These are phyloP conservation scores for Anabacerthia variegaticeps DNA, from an alignment of 2,797 vertebrate species.

Conservation along the genomic window DNA sequence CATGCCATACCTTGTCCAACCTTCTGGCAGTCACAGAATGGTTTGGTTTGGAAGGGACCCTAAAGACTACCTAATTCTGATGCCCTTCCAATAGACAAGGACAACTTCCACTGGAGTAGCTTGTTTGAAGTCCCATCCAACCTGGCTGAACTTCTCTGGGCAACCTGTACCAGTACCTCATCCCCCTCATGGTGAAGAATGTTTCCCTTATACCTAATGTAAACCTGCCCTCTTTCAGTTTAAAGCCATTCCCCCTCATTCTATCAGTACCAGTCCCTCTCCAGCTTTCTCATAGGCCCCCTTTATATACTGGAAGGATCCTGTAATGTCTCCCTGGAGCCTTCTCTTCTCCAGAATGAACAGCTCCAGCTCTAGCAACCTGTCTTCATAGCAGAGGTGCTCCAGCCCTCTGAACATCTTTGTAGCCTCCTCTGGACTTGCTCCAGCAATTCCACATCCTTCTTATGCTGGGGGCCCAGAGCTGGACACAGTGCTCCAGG, in stretches of 20 bases:
- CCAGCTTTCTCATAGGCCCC: not conserved
- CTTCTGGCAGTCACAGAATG: not conserved
- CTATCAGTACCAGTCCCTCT: not conserved
- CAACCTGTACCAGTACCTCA: not conserved
- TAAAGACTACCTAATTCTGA: not conserved
- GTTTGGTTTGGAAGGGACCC: not conserved
- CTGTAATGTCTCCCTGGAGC: not conserved
- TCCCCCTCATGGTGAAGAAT: not conserved
- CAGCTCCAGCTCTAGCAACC: not conserved
- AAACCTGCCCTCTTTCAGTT: not conserved
- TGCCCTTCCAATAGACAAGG: not conserved
- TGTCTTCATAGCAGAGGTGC: not conserved
- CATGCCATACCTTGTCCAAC: not conserved
- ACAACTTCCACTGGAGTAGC: not conserved
- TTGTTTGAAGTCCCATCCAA: not conserved
- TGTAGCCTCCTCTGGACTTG: not conserved
- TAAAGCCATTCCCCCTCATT: not conserved
- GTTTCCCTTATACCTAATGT: not conserved
- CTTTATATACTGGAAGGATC: not conserved
- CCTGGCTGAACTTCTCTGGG: not conserved
- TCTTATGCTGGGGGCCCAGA: not conserved
- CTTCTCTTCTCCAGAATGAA: not conserved
- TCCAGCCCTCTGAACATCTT: not conserved
- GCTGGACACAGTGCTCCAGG: not conserved
- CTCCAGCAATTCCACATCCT: not conserved